A percentile compares a stretch with the other conserved stretches of the same genome.
These are phyloP conservation scores for Macrobrachium nipponense DNA, from an alignment of 1,140 invertebrate genomes.

Conservation along the genomic window DNA sequence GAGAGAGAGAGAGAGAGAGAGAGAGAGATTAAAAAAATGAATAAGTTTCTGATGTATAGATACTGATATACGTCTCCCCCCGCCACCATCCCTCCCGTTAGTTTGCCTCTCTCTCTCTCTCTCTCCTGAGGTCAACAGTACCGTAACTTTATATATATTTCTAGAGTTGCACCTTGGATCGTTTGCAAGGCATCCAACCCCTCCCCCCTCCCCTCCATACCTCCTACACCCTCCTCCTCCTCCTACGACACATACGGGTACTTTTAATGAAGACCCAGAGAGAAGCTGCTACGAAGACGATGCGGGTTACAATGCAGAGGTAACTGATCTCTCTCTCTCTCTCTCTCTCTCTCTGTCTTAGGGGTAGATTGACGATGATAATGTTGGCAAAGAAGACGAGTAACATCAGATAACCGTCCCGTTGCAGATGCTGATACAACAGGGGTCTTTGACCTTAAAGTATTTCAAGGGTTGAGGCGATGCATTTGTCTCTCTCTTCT, in stretches of 20 bases:
- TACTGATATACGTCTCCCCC: no score
- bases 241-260: neutral
- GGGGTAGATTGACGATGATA: no score
- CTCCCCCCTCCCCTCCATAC: neutral
- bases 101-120: no score
- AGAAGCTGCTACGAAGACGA: neutral
- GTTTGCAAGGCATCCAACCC: neutral
- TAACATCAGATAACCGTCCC: neutral
- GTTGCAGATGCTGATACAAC: neutral
- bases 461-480: no score
- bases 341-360: neutral
- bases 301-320: neutral
- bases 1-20: slow-evolving; percentile 27
- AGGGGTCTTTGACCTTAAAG: no score
- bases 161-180: no score
- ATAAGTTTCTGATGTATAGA: no score
- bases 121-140: no score
- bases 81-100: no score
- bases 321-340: neutral
- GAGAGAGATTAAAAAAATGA: neutral
- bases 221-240: neutral
- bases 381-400: neutral
- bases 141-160: no score
- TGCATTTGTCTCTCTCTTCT: no score
- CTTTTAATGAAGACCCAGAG: neutral